Percentiles rank a stretch among this genome's conserved stretches.
Evolutionary conservation across 2,797 vertebrate genomes (phyloP).

Genomic region (Premnoplex brunnescens): DNA sequence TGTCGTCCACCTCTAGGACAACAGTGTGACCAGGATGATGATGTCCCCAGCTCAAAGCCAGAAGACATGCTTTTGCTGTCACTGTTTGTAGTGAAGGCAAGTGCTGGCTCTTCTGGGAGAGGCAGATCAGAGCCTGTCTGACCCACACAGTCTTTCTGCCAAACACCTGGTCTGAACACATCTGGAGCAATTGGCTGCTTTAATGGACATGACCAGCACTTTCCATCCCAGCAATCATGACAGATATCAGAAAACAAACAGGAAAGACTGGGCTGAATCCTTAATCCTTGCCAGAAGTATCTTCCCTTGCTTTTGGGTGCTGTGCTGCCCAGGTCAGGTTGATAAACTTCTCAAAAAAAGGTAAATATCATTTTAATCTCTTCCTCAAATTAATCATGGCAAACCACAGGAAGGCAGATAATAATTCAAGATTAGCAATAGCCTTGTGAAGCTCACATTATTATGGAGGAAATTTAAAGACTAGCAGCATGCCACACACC

Average conservation of each 20-base stretch:
- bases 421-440: conserved; percentile 7
- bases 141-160: neutral
- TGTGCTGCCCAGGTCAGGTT: neutral
- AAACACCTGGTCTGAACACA: rapidly evolving
- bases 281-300: neutral
- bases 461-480: neutral
- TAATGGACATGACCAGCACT: rapidly evolving
- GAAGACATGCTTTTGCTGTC: neutral
- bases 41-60: neutral
- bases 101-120: neutral
- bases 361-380: conserved; percentile 3
- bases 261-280: neutral
- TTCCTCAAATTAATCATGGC: neutral
- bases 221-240: neutral
- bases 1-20: neutral
- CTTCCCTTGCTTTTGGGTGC: neutral
- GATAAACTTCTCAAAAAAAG: neutral
- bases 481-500: neutral
- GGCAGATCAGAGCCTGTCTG: neutral
- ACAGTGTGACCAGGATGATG: neutral
- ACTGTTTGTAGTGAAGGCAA: neutral
- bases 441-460: neutral
- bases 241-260: neutral
- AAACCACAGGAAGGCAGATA: conserved; percentile 37
- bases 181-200: neutral